These are phyloP conservation scores for Sycophaga agraensis DNA, from an alignment of 1,140 invertebrate species.

Conservation along the genomic window DNA sequence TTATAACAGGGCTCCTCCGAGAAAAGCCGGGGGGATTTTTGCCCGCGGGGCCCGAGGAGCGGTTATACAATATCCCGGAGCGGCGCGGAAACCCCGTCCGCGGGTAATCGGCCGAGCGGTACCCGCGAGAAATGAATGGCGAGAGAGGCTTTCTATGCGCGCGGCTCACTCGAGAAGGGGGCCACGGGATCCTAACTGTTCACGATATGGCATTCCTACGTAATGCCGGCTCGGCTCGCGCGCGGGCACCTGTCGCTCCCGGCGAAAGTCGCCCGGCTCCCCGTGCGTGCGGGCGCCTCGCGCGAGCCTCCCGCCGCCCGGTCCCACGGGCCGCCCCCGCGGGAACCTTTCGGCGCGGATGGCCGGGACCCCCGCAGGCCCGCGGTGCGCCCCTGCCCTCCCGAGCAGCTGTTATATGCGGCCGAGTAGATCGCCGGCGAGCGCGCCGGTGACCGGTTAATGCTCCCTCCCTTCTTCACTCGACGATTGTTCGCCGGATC, in stretches of 20 bases:
- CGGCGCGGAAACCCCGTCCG: neutral
- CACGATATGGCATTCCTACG: constrained; percentile 21
- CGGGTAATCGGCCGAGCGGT: constrained; percentile 6
- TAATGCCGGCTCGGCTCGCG: neutral
- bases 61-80: no score
- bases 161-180: neutral
- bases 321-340: no score
- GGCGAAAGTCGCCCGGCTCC: neutral
- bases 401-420: no score
- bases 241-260: neutral
- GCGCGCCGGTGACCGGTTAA: no score
- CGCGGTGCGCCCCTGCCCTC: no score
- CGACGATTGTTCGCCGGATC: no score
- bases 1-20: no score
- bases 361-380: neutral
- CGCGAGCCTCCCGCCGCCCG: neutral
- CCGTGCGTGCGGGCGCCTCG: neutral
- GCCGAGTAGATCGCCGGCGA: no score
- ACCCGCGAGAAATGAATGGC: constrained; percentile 10
- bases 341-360: neutral
- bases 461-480: no score
- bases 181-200: constrained; percentile 18
- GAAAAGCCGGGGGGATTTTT: no score
- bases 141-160: neutral
- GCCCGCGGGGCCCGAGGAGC: no score